These are phyloP conservation scores for Dicentrarchus labrax DNA, from an alignment of 2,113 vertebrate species.

Conservation along the genomic window DNA sequence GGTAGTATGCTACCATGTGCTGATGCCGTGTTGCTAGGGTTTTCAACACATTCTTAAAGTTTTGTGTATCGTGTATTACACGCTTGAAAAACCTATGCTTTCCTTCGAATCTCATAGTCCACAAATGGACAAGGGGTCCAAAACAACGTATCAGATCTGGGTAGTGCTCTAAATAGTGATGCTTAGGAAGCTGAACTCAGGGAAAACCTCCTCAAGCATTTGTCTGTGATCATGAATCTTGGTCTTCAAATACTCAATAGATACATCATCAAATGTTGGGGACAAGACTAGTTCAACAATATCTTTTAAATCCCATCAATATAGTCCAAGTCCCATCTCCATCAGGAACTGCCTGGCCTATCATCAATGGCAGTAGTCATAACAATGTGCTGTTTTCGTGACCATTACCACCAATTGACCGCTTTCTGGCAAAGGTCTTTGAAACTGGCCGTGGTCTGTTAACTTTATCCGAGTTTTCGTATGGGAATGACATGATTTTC, in stretches of 20 bases:
- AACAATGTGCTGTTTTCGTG: neutral
- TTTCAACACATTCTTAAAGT: slow-evolving; percentile 5
- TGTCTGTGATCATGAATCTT: slow-evolving; percentile 8
- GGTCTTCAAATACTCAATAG: neutral
- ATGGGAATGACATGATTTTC: neutral
- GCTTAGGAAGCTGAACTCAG: neutral
- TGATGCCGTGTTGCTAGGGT: neutral
- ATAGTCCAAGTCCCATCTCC: neutral
- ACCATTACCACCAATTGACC: neutral
- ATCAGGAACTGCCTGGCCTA: neutral
- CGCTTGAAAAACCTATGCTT: neutral
- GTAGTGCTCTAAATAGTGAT: neutral
- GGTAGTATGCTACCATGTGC: neutral
- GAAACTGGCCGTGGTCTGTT: neutral
- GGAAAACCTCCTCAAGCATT: neutral
- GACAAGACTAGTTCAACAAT: neutral
- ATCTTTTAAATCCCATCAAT: no score
- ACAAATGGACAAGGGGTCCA: neutral
- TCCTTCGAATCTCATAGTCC: neutral
- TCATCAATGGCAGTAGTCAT: neutral
- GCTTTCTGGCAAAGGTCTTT: neutral
- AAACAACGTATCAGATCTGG: neutral
- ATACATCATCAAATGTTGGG: neutral
- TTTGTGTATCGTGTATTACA: neutral
- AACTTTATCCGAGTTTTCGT: neutral